phyloP scores from a whole-genome alignment of 2,797 vertebrate genomes.

The Gouania willdenowi region DNA sequence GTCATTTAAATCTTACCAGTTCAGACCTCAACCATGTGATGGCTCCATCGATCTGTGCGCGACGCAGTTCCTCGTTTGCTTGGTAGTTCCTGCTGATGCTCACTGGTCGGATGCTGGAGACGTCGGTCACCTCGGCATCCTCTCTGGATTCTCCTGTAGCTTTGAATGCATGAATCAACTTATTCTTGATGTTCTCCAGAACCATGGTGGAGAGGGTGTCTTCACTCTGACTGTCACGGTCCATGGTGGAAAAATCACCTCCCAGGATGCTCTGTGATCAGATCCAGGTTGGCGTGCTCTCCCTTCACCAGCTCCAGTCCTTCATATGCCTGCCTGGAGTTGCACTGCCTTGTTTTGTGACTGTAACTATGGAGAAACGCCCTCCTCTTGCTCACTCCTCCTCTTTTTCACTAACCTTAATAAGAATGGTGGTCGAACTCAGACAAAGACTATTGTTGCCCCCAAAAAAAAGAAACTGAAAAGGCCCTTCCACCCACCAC shows the following conservation, averaged over 20 bases:
- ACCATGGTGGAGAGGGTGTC: slow-evolving; percentile 66
- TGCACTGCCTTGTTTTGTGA: slow-evolving; percentile 76
- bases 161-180: slow-evolving; percentile 75
- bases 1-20: slow-evolving; percentile 77
- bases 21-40: slow-evolving; percentile 77
- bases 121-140: slow-evolving; percentile 12
- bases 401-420: slow-evolving; percentile 57
- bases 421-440: slow-evolving; percentile 77
- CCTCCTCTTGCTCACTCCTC: slow-evolving; percentile 46
- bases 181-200: slow-evolving; percentile 79
- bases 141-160: slow-evolving; percentile 36
- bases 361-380: slow-evolving; percentile 79
- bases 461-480: slow-evolving; percentile 60
- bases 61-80: slow-evolving; percentile 71
- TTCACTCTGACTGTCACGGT: slow-evolving; percentile 69
- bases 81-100: slow-evolving; percentile 56
- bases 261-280: slow-evolving; percentile 1
- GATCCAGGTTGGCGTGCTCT: slow-evolving; percentile 24
- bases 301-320: slow-evolving; percentile 48
- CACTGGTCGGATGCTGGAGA: slow-evolving; percentile 7
- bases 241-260: slow-evolving; percentile 34
- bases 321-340: slow-evolving; percentile 52
- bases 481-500: slow-evolving; percentile 44
- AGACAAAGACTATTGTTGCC: slow-evolving; percentile 84
- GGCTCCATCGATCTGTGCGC: slow-evolving; percentile 75